These are phyloP conservation scores for Taenioides sp. DNA, from an alignment of 2,797 vertebrate species.

Conservation along the genomic window DNA sequence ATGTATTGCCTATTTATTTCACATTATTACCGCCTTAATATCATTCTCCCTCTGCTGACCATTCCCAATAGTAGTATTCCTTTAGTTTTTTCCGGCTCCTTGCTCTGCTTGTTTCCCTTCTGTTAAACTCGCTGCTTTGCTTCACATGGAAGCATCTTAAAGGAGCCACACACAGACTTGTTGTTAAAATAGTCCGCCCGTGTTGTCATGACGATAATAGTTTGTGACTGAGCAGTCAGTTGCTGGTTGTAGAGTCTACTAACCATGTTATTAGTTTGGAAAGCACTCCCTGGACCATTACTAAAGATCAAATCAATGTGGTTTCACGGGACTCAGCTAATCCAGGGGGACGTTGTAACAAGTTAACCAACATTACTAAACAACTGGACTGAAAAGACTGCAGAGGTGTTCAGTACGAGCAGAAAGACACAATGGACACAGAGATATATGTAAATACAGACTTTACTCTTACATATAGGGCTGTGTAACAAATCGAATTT, in stretches of 20 bases:
- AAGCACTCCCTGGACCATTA: conserved; percentile 32
- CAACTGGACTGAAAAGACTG: not conserved
- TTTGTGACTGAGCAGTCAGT: conserved; percentile 49
- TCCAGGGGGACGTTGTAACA: conserved; percentile 4
- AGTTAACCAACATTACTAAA: conserved; percentile 1
- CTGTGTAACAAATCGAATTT: too few species aligned
- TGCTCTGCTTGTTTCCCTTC: conserved; percentile 3
- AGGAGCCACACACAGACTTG: conserved; percentile 10
- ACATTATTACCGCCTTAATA: not conserved
- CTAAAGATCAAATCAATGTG: conserved; percentile 37
- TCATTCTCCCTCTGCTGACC: not conserved
- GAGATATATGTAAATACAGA: not conserved
- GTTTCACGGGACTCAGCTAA: conserved; percentile 15
- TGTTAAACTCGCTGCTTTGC: conserved; percentile 18
- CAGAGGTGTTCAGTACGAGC: not conserved
- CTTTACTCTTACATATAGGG: too few species aligned
- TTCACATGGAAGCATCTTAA: conserved; percentile 31
- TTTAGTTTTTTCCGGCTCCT: not conserved
- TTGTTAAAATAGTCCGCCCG: conserved; percentile 18
- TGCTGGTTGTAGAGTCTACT: conserved; percentile 29
- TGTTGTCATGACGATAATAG: conserved; percentile 40
- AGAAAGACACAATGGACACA: not conserved
- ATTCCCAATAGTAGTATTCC: not conserved
- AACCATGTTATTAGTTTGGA: conserved; percentile 55
- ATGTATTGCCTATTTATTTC: not conserved